Evolutionary conservation across 2,888 invertebrate genomes (phyloP).

Genomic region (Cephus pygmeus): DNA sequence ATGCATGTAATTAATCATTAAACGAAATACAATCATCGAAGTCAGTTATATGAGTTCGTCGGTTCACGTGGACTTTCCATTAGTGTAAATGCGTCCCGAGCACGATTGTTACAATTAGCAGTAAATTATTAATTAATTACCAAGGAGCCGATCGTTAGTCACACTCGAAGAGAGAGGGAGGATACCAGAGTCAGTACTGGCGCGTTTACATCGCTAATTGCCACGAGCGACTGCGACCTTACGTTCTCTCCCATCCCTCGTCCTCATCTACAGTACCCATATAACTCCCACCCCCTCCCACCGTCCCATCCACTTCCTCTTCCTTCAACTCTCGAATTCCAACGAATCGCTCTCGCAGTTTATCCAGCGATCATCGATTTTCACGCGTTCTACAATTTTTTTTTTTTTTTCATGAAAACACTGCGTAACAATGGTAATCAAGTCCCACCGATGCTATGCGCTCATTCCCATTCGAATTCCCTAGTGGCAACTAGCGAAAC

Average conservation of each 20-base stretch:
- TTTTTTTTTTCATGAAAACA: neutral
- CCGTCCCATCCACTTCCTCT: neutral
- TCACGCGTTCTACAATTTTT: neutral
- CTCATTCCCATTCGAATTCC: neutral
- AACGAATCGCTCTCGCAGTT: neutral
- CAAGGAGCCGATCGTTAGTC: constrained; percentile 2
- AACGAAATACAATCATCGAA: neutral
- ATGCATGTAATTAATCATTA: neutral
- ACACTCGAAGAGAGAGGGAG: constrained; percentile 7
- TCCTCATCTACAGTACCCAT: neutral
- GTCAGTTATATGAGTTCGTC: neutral
- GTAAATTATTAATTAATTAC: constrained; percentile 36
- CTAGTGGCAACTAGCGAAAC: neutral
- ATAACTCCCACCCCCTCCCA: neutral
- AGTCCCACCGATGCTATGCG: neutral
- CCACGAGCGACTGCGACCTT: neutral
- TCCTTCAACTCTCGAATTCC: neutral
- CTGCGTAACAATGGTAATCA: neutral
- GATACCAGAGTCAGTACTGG: neutral
- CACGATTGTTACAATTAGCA: constrained; percentile 30
- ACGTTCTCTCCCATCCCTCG: neutral
- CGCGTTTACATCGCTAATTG: neutral
- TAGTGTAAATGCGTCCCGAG: constrained; percentile 19
- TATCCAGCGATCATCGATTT: neutral
- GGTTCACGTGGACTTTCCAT: constrained; percentile 11